phyloP scores from a whole-genome alignment of 2,797 vertebrate genomes.

The Sphenodon punctatus region DNA sequence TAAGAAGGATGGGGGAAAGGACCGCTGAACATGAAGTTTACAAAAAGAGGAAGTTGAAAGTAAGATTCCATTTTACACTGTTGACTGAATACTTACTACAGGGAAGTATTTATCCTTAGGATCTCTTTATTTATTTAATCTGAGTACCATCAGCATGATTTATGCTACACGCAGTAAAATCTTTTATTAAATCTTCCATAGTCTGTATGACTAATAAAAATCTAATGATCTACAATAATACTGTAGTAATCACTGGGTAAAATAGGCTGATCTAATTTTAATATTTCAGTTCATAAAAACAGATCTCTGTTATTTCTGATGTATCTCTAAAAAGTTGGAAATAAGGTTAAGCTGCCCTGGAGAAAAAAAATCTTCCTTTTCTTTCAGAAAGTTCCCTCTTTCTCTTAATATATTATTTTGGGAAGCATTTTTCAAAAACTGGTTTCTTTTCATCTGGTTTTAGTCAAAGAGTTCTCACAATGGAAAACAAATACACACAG shows the following conservation, averaged over 20 bases:
- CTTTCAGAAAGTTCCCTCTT: too few relatives aligned
- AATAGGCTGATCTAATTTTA: background rate
- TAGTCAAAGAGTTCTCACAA: too few relatives aligned
- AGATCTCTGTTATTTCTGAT: background rate
- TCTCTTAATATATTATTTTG: background rate
- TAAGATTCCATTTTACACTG: too few relatives aligned
- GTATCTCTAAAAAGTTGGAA: accelerated
- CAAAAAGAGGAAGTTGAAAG: too few relatives aligned
- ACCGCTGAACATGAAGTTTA: too few relatives aligned
- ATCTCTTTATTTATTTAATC: background rate
- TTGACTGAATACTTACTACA: too few relatives aligned
- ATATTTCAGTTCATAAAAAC: background rate
- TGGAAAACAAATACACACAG: too few relatives aligned
- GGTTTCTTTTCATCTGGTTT: too few relatives aligned
- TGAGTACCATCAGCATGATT: background rate
- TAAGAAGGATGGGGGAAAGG: background rate
- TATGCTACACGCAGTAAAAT: background rate
- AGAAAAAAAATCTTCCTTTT: background rate
- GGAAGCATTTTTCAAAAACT: too few relatives aligned
- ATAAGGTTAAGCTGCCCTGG: background rate
- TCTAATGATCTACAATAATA: too few relatives aligned
- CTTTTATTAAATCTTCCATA: background rate
- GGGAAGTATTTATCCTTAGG: background rate
- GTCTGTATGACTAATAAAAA: too few relatives aligned
- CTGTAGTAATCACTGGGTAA: too few relatives aligned